Percentiles rank a stretch among this genome's conserved stretches.
Conservation (phyloP, 2,113 vertebrate species). For the Copsychus sechellarum region DNA sequence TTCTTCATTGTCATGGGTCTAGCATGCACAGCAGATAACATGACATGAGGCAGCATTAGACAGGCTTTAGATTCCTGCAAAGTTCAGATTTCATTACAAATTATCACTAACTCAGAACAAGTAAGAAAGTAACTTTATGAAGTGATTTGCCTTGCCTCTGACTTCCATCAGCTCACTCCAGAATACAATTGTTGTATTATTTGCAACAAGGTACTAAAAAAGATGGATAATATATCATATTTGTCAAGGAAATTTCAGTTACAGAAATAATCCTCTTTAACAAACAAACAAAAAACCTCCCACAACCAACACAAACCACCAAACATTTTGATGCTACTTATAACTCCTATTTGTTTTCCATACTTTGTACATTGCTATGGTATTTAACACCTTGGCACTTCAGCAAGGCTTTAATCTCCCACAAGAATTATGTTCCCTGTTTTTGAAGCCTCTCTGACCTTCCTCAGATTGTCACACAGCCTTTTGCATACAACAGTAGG, state of each 20-base stretch:
- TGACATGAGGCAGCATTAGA: rapidly evolving
- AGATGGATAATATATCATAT: neutral
- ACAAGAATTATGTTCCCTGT: neutral
- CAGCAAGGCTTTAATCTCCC: neutral
- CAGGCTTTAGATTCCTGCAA: neutral
- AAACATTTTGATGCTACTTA: neutral
- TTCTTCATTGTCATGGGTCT: neutral
- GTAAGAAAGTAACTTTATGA: neutral
- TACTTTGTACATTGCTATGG: neutral
- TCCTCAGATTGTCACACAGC: neutral
- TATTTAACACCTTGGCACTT: neutral
- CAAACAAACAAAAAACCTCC: neutral
- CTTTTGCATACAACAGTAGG: neutral
- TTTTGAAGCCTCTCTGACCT: neutral
- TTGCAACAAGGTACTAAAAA: neutral
- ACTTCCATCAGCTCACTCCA: neutral
- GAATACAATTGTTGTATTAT: neutral
- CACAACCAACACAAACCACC: neutral
- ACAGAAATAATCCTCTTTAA: neutral
- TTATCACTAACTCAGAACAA: neutral
- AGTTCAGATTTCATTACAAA: neutral
- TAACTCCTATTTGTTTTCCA: neutral
- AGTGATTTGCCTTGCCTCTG: neutral
- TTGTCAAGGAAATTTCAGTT: neutral
- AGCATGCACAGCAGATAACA: neutral